phyloP scores from a whole-genome alignment of 2,888 invertebrate species.

The Clivina fossor region DNA sequence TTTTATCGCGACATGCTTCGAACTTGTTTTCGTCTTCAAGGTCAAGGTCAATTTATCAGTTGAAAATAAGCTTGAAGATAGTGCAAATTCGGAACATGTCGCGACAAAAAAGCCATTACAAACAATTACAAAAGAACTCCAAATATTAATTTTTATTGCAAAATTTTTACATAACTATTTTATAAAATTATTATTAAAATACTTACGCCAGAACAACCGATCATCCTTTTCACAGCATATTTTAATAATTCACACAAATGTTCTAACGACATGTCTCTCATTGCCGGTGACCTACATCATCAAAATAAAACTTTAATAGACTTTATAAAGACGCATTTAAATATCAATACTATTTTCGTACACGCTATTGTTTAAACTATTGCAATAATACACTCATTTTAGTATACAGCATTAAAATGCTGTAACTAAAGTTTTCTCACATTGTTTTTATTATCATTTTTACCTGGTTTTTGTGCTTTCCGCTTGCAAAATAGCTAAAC shows the following conservation, averaged over 20 bases:
- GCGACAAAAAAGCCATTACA: too few species aligned
- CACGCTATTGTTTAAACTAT: too few species aligned
- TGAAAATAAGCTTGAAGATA: too few species aligned
- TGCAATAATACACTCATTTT: too few species aligned
- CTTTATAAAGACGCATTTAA: neutral
- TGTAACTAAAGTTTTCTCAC: neutral
- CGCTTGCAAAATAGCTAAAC: constrained; percentile 69
- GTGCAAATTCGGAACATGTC: too few species aligned
- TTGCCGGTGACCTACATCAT: constrained; percentile 63
- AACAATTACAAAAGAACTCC: too few species aligned
- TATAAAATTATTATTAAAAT: constrained; percentile 39
- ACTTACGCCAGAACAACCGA: constrained; percentile 76
- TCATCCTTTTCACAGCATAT: constrained; percentile 79
- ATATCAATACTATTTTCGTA: constrained; percentile 1
- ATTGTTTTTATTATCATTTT: neutral
- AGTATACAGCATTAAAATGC: neutral
- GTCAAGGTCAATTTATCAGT: too few species aligned
- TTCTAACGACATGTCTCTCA: constrained; percentile 72
- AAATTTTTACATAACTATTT: too few species aligned
- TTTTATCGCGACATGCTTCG: too few species aligned
- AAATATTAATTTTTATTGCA: too few species aligned
- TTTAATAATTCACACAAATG: constrained; percentile 77
- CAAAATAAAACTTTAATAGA: constrained; percentile 21
- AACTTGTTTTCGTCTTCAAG: too few species aligned
- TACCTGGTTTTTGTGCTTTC: constrained; percentile 72